Evolutionary conservation across 2,888 invertebrate genomes (phyloP), one percentile per base, ranked within the genome.

Genomic region (Drosophila pegasa): DNA sequence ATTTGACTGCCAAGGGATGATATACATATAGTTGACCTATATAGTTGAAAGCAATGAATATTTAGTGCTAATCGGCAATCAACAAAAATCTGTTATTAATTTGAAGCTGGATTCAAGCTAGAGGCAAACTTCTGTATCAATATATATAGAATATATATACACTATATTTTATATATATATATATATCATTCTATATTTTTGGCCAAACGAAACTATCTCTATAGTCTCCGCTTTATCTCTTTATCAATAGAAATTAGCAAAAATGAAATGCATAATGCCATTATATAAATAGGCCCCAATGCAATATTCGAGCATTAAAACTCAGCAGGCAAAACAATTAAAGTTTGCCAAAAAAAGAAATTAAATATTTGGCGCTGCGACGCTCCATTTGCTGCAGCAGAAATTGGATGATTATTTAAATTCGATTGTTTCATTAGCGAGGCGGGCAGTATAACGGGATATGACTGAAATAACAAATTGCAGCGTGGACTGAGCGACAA

Each of bases 371-470:
- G 6, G 14, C 38, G 9, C 9, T 14, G 25, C 33, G 10, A 10
- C 29, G 47, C 54, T 29, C 43, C 41, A 50, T 54, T 55, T 63
- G 48, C 38, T 38, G 25, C 43, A 45, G 29, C 48, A 7, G 14
- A 72, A 75, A 71, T 75, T 66, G 50, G 61, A 69, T 71, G 52
- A 71, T 78, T 78, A 74, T 52, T 65, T 58, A 69, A 74, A 84
- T 81, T 84, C 81, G 78, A 81, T 81, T 80, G 73, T 74, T 65
- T 69, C 58, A 74, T 50, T 60, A 12, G 52, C 52, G 37, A 14
- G 25, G 22, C 43, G 25, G n/a, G 20, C 27, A 16, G 27, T 27
- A 50, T n/a, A 37, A 31, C 37, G 2, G 33, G 65, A 20, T 27
- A 29, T 43, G 29, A 35, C 41, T 41, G 62, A 50, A 65, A 55